Evolutionary conservation across 2,113 vertebrate genomes (phyloP).

Genomic region (Corythaeola cristata): DNA sequence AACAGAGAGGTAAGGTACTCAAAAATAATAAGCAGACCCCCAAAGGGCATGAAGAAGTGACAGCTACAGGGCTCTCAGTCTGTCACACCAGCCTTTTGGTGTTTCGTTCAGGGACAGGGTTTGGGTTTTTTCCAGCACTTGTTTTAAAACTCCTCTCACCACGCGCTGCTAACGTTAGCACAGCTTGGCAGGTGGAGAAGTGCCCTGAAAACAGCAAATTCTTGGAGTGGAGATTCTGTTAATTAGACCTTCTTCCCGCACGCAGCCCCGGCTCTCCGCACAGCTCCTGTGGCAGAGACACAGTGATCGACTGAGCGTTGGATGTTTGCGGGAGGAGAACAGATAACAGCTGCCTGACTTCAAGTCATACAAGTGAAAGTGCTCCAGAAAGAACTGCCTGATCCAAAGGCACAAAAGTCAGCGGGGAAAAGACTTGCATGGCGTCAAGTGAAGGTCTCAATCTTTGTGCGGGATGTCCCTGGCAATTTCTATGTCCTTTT

Average conservation of each 20-base stretch:
- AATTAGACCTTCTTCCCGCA: not conserved
- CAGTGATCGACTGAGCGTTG: not conserved
- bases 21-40: slow-evolving; percentile 35
- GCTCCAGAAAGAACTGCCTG: not conserved
- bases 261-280: not conserved
- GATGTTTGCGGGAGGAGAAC: not conserved
- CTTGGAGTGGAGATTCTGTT: slow-evolving; percentile 1
- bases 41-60: not conserved
- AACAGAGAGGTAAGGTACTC: not conserved
- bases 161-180: not conserved
- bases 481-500: not conserved
- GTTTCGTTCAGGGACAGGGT: not conserved
- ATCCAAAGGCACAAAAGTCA: not conserved
- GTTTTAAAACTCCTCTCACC: not conserved
- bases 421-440: not conserved
- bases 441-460: not conserved
- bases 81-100: not conserved
- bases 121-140: slow-evolving; percentile 8
- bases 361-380: not conserved
- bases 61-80: slow-evolving; percentile 25
- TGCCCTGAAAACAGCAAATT: not conserved
- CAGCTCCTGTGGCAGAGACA: not conserved
- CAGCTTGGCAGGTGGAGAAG: slow-evolving; percentile 44
- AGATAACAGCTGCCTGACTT: not conserved
- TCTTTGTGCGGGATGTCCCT: not conserved